A percentile compares a stretch with the other conserved stretches of the same genome.
phyloP scores from a whole-genome alignment of 2,888 invertebrate species.

The Phyllotreta cruciferae region DNA sequence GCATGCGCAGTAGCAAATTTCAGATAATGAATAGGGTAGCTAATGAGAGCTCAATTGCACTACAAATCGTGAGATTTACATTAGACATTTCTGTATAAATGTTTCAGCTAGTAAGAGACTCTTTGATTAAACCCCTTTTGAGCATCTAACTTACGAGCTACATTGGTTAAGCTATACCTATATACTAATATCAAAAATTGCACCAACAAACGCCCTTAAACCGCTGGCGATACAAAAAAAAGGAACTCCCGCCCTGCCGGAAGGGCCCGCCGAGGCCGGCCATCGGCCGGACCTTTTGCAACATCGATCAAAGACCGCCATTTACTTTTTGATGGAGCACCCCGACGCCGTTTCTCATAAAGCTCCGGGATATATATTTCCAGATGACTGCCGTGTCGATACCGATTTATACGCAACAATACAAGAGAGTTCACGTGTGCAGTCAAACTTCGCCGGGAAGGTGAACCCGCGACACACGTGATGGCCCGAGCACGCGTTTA shows the following conservation, averaged over 20 bases:
- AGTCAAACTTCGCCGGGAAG: slow-evolving; percentile 3
- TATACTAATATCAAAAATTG: too few species aligned
- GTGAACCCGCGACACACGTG: too few species aligned
- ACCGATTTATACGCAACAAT: slow-evolving; percentile 3
- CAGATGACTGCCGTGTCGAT: slow-evolving; percentile 26
- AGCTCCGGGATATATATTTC: slow-evolving; percentile 24
- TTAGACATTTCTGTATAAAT: too few species aligned
- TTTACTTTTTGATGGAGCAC: slow-evolving; percentile 37
- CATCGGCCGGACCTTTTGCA: slow-evolving; percentile 32
- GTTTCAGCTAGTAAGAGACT: too few species aligned
- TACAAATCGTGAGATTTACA: too few species aligned
- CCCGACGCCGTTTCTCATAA: slow-evolving; percentile 31
- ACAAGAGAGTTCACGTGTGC: slow-evolving; percentile 9
- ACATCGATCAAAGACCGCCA: slow-evolving; percentile 38
- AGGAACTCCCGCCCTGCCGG: background rate
- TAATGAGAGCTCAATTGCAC: too few species aligned
- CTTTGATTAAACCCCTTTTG: too few species aligned
- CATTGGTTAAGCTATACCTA: too few species aligned
- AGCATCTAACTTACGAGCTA: too few species aligned
- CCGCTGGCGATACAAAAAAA: background rate
- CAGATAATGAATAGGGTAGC: too few species aligned
- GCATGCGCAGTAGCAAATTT: too few species aligned
- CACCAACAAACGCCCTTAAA: background rate
- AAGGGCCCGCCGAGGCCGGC: slow-evolving; percentile 14
- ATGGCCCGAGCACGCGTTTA: background rate